These are phyloP conservation scores for Prochilodus magdalenae DNA, from an alignment of 2,113 vertebrate species.

Conservation along the genomic window DNA sequence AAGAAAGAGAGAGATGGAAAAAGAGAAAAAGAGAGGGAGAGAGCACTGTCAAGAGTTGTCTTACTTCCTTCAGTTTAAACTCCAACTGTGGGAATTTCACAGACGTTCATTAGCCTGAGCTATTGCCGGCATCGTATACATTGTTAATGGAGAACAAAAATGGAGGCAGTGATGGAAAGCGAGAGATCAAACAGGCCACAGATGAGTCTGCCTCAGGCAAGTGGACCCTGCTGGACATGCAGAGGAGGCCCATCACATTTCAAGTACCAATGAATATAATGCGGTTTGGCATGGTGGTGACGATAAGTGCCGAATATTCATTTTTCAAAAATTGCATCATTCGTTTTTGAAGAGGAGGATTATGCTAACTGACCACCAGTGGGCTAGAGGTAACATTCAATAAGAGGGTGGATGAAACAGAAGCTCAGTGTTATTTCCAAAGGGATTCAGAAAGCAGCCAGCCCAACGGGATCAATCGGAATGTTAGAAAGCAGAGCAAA, in stretches of 20 bases:
- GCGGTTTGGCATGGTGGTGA: slow-evolving; percentile 26
- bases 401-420: slow-evolving; percentile 5
- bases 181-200: slow-evolving; percentile 6
- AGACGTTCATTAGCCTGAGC: slow-evolving; percentile 48
- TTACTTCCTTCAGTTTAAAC: slow-evolving; percentile 25
- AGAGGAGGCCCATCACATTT: slow-evolving; percentile 36
- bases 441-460: slow-evolving; percentile 1
- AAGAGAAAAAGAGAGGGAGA: slow-evolving; percentile 12
- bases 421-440: not conserved
- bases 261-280: slow-evolving; percentile 47
- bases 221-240: slow-evolving; percentile 21
- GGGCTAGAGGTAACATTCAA: not conserved
- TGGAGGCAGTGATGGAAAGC: slow-evolving; percentile 13
- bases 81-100: slow-evolving; percentile 27
- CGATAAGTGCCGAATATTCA: slow-evolving; percentile 31
- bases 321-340: slow-evolving; percentile 3
- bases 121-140: slow-evolving; percentile 42
- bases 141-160: slow-evolving; percentile 48
- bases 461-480: not conserved
- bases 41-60: slow-evolving; percentile 5
- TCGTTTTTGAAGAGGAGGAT: slow-evolving; percentile 17
- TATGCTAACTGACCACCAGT: slow-evolving; percentile 27
- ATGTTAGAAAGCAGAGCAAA: not conserved
- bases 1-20: not conserved
- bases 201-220: slow-evolving; percentile 33